phyloP scores from a whole-genome alignment of 2,113 vertebrate genomes.

The Cephalopterus ornatus region DNA sequence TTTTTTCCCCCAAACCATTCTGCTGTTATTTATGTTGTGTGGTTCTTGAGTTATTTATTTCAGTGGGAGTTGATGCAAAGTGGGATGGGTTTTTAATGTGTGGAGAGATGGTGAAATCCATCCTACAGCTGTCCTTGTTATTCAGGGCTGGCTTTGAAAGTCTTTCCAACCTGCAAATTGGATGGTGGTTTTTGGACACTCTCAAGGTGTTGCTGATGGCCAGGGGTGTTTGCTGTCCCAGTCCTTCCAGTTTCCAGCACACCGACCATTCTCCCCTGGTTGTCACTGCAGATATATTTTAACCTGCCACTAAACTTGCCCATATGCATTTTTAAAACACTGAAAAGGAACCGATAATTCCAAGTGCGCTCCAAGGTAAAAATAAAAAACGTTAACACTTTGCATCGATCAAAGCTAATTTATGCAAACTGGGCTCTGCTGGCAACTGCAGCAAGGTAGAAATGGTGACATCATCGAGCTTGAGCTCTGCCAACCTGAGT shows the following conservation, averaged over 20 bases:
- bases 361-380: neutral
- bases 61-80: constrained; percentile 3
- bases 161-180: neutral
- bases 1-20: neutral
- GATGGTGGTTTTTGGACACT: neutral
- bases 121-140: constrained; percentile 25
- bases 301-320: neutral
- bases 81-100: constrained; percentile 7
- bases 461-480: constrained; percentile 34
- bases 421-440: constrained; percentile 25
- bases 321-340: neutral
- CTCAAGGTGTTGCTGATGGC: neutral
- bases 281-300: neutral
- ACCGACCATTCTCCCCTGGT: neutral
- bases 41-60: constrained; percentile 48
- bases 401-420: constrained; percentile 34
- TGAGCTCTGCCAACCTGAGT: constrained; percentile 30
- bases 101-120: constrained; percentile 25
- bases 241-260: neutral
- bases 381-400: constrained; percentile 28
- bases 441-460: neutral
- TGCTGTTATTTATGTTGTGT: constrained; percentile 45
- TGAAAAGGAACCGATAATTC: constrained; percentile 1
- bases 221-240: neutral
- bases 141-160: neutral